Evolutionary conservation across 2,113 vertebrate genomes (phyloP), one percentile per base, ranked within the genome.

Genomic region (Elephas maximus): DNA sequence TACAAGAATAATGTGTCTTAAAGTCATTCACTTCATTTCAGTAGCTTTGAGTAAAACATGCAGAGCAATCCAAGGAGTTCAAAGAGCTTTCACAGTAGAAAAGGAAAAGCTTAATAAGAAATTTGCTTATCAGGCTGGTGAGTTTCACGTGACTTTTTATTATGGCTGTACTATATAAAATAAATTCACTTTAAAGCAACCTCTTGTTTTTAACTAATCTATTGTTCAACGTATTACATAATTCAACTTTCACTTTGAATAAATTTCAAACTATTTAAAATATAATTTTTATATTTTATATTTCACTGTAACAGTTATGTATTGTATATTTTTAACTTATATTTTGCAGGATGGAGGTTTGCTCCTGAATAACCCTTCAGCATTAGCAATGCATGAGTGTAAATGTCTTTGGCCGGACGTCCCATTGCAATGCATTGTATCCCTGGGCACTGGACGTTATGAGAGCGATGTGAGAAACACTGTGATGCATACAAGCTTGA

Each of bases 361-460:
- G 96, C 99, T 99, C 95, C 98, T 99, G 79, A 99, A 99, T 98
- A 99, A 99, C 95, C 99, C 99, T 95, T 99, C 99, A 8, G 99
- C 99, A 0, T 98, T 99, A 96, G 99, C 99, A 9, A 98, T 99
- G 95, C 99, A 99, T 0, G 99, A 99, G 97, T 99, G 99, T 94
- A 99, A 99, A 96, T 99, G 99, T 97, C 98, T 99, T 90, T 99
- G 99, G 99, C 99, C 99, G 2, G 97, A 99, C n/a, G 99, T 98
- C 0, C 99, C 99, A 0, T 26, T 99, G 94, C 99, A 99, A 97
- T 99, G 99, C 93, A 99, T 99, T 14, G 98, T 99, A 41, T 99
- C 99, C 0, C 97, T 99, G 83, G 99, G 99, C 65, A 99, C 99
- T 0, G 99, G 99, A 4, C 99, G 99, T 14, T 99, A 99, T 0